These are phyloP conservation scores for Rhinoderma darwinii DNA, from an alignment of 2,113 vertebrate genomes.

Conservation along the genomic window DNA sequence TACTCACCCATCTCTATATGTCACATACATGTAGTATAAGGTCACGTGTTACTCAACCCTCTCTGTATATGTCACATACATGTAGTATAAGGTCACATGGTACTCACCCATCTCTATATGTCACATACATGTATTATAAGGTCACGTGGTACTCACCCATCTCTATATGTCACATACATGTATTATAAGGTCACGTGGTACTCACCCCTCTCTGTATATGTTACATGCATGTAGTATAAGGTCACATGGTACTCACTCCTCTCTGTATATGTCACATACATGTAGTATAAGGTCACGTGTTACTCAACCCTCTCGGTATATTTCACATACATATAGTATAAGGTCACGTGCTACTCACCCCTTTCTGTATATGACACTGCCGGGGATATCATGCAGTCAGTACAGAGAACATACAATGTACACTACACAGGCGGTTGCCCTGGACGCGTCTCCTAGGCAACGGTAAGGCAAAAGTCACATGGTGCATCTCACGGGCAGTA, in stretches of 20 bases:
- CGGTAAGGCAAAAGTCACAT: not conserved
- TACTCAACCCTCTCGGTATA: too few relatives aligned
- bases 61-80: not conserved
- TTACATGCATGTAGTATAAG: too few relatives aligned
- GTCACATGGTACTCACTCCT: too few relatives aligned
- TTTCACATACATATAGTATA: too few relatives aligned
- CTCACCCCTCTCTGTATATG: too few relatives aligned
- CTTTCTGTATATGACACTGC: not conserved
- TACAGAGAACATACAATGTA: not conserved
- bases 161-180: not conserved
- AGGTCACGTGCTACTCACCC: not conserved
- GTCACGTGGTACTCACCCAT: not conserved
- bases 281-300: not conserved
- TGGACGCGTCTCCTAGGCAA: slow-evolving; percentile 47
- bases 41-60: not conserved
- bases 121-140: not conserved
- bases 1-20: too few relatives aligned
- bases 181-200: not conserved
- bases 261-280: not conserved
- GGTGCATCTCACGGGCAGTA: not conserved
- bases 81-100: not conserved
- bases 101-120: too few relatives aligned
- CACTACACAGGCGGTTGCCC: not conserved
- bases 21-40: not conserved
- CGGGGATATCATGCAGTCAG: not conserved